phyloP scores from a whole-genome alignment of 2,888 invertebrate genomes.

The Cosmorhoe ocellata region DNA sequence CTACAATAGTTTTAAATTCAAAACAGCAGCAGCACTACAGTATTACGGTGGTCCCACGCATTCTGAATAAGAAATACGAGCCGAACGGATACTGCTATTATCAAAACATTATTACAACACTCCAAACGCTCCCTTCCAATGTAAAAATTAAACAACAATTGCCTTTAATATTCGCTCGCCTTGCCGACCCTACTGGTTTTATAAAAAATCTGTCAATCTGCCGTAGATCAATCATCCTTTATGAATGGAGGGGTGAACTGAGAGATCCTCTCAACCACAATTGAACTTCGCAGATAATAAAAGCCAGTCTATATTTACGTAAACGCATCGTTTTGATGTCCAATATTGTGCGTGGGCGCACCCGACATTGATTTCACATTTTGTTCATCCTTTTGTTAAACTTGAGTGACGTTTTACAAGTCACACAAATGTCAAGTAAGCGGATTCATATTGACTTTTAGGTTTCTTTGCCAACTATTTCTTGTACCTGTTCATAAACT shows the following conservation, averaged over 20 bases:
- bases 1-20: slow-evolving; percentile 60
- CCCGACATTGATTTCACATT: slow-evolving; percentile 62
- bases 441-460: slow-evolving; percentile 42
- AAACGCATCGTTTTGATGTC: slow-evolving; percentile 76
- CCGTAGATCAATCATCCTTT: slow-evolving; percentile 79
- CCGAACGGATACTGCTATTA: slow-evolving; percentile 81
- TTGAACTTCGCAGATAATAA: slow-evolving; percentile 76
- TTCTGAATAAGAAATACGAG: slow-evolving; percentile 81
- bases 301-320: slow-evolving; percentile 77
- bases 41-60: slow-evolving; percentile 67
- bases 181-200: slow-evolving; percentile 71
- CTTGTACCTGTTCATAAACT: too few relatives aligned
- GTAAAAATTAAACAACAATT: slow-evolving; percentile 83
- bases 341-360: slow-evolving; percentile 69
- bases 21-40: slow-evolving; percentile 47
- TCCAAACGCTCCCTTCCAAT: slow-evolving; percentile 75
- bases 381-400: slow-evolving; percentile 48
- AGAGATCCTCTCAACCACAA: slow-evolving; percentile 62
- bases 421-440: slow-evolving; percentile 58
- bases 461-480: neutral
- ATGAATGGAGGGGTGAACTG: slow-evolving; percentile 74
- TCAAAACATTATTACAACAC: slow-evolving; percentile 83
- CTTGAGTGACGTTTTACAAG: slow-evolving; percentile 65
- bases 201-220: slow-evolving; percentile 81
- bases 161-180: slow-evolving; percentile 80